Conservation (phyloP, 1,140 invertebrate species). For the Scaptomyza montana region DNA sequence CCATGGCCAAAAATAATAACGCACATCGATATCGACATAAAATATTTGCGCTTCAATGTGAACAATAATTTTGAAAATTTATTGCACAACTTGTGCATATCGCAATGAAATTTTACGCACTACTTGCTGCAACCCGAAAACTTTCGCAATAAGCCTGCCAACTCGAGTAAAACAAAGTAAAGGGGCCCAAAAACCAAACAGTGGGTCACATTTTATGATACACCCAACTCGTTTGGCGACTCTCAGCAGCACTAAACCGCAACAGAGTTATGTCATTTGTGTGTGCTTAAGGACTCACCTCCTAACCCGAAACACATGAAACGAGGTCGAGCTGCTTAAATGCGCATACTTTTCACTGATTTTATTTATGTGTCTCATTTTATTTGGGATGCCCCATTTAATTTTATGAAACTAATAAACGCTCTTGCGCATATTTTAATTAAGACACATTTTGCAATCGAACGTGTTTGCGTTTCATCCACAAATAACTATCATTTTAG, state of each 20-base stretch:
- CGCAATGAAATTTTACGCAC: conserved; percentile 80
- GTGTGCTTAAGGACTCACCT: conserved; percentile 10
- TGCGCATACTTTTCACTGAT: conserved; percentile 65
- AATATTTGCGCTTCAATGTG: conserved; percentile 66
- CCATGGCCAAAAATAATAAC: conserved; percentile 50
- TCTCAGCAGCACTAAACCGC: conserved; percentile 58
- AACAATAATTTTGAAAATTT: conserved; percentile 76
- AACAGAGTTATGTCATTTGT: conserved; percentile 61
- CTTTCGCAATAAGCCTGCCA: conserved; percentile 44
- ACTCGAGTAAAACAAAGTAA: conserved; percentile 71
- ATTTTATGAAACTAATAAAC: conserved; percentile 54
- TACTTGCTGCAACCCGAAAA: conserved; percentile 71
- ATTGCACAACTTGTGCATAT: conserved; percentile 76
- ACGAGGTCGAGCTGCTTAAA: conserved; percentile 41
- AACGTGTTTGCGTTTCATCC: background rate
- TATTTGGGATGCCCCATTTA: conserved; percentile 35
- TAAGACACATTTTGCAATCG: conserved; percentile 28
- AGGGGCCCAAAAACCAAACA: conserved; percentile 40
- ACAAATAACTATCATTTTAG: conserved; percentile 1
- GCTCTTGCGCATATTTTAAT: conserved; percentile 48
- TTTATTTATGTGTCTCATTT: conserved; percentile 56
- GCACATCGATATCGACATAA: conserved; percentile 44
- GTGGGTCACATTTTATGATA: conserved; percentile 74
- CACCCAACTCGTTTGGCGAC: conserved; percentile 44
- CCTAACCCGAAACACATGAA: conserved; percentile 41